Conservation (phyloP, 2,888 invertebrate species). For the Pegoplata infirma region DNA sequence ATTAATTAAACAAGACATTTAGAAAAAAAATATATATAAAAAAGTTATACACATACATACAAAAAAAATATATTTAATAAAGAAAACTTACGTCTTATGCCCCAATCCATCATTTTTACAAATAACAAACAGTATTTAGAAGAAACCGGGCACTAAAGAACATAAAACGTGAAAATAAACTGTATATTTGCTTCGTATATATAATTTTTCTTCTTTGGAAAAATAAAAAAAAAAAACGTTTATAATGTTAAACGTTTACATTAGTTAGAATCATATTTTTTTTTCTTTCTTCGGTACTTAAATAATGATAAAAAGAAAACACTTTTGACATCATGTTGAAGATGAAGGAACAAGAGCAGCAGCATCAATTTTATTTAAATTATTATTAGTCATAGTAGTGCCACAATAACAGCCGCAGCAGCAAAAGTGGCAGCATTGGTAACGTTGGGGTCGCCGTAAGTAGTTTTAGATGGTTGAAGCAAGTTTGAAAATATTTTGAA, state of each 20-base stretch:
- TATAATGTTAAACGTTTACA: not conserved
- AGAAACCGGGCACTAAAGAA: conserved; percentile 35
- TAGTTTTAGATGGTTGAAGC: not conserved
- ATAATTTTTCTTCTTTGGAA: not conserved
- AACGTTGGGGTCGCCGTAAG: conserved; percentile 38
- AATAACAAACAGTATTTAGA: conserved; percentile 59
- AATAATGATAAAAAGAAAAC: not conserved
- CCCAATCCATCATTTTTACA: conserved; percentile 85
- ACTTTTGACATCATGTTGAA: not conserved
- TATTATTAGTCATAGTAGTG: conserved; percentile 14
- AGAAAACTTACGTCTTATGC: conserved; percentile 83
- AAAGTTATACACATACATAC: not conserved
- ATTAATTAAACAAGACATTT: conserved; percentile 30
- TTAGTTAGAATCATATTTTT: not conserved
- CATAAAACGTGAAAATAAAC: conserved; percentile 9
- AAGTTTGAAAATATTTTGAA: conserved; percentile 56
- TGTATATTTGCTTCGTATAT: not conserved
- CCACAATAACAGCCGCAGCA: conserved; percentile 42
- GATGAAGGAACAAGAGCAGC: not conserved
- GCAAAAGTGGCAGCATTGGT: conserved; percentile 46
- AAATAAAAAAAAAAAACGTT: too few relatives aligned
- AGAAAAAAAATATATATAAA: not conserved
- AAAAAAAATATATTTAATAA: not conserved
- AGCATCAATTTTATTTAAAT: not conserved
- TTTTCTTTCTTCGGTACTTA: not conserved